phyloP scores from a whole-genome alignment of 2,113 vertebrate genomes.

The Tragelaphus buxtoni region DNA sequence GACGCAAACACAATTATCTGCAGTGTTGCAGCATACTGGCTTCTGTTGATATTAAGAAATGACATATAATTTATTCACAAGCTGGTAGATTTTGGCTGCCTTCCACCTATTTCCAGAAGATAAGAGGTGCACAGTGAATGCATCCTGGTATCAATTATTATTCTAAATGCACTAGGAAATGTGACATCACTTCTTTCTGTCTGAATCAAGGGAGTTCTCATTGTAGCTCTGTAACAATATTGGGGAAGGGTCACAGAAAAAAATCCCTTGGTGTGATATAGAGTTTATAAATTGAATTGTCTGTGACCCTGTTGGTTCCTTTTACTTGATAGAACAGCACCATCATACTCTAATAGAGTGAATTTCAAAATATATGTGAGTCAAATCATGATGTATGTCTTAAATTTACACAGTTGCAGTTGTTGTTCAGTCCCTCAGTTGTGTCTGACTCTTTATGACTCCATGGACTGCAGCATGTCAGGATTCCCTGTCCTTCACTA shows the following conservation, averaged over 20 bases:
- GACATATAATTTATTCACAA: constrained; percentile 11
- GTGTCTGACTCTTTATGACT: neutral
- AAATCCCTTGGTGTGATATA: neutral
- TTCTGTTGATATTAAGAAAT: neutral
- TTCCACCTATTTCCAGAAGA: constrained; percentile 27
- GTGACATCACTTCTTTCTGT: neutral
- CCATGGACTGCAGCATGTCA: neutral
- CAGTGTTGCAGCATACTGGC: neutral
- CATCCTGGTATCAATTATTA: neutral
- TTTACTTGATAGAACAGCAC: neutral
- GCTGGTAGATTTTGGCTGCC: neutral
- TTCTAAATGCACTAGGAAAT: neutral
- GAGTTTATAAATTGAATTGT: neutral
- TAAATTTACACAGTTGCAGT: neutral
- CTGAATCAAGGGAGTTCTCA: neutral
- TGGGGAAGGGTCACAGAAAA: neutral
- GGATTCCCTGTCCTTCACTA: neutral
- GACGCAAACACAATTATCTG: neutral
- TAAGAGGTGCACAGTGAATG: neutral
- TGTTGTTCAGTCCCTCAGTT: neutral
- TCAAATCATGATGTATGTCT: neutral
- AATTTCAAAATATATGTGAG: neutral
- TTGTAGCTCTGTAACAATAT: neutral
- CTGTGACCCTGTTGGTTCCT: neutral
- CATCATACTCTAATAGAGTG: neutral